These are phyloP conservation scores for Crocodylus rhombifer DNA, from an alignment of 2,797 vertebrate species.

Conservation along the genomic window DNA sequence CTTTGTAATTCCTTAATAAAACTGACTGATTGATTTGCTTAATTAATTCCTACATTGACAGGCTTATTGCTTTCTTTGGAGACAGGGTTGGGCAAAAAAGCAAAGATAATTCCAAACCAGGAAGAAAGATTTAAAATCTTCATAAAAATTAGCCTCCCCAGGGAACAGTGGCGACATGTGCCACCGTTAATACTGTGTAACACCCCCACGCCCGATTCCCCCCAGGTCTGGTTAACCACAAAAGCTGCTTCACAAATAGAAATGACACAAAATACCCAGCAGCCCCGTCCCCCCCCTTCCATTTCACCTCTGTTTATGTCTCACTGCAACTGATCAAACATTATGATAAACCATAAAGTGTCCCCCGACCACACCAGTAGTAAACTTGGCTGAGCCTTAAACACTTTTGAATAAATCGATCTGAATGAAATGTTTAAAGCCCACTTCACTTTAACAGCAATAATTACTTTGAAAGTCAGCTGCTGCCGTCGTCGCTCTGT, in stretches of 20 bases:
- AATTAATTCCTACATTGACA: constrained; percentile 87
- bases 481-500: neutral
- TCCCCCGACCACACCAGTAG: constrained; percentile 39
- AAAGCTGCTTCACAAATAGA: constrained; percentile 40
- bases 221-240: constrained; percentile 29
- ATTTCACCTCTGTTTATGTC: constrained; percentile 30
- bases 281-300: neutral
- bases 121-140: constrained; percentile 79
- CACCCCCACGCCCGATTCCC: neutral
- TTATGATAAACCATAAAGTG: constrained; percentile 61
- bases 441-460: constrained; percentile 63
- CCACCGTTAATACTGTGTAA: constrained; percentile 35
- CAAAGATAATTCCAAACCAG: constrained; percentile 60
- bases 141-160: constrained; percentile 73
- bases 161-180: constrained; percentile 47
- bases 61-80: constrained; percentile 82
- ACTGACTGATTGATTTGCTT: constrained; percentile 88
- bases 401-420: constrained; percentile 78
- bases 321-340: constrained; percentile 60
- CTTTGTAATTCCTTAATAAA: constrained; percentile 88
- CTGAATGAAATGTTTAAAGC: constrained; percentile 69
- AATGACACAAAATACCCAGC: neutral
- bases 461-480: constrained; percentile 43
- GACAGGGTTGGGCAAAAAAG: constrained; percentile 35
- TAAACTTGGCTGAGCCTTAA: constrained; percentile 76